Conservation (phyloP, 2,888 invertebrate genomes). For the Aricia artaxerxes region DNA sequence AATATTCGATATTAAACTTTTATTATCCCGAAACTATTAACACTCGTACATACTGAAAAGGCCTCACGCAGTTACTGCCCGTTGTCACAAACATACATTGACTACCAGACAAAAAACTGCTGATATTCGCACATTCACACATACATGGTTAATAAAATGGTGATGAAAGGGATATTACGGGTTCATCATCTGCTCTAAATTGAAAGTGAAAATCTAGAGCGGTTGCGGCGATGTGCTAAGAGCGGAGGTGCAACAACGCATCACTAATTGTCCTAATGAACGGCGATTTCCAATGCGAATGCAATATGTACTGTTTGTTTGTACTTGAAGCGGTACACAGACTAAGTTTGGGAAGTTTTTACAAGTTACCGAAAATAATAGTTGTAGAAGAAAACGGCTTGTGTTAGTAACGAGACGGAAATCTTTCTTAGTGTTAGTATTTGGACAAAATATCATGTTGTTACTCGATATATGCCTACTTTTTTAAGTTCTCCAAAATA, state of each 20-base stretch:
- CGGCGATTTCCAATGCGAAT: constrained; percentile 61
- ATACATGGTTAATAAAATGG: not conserved
- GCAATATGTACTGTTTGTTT: constrained; percentile 42
- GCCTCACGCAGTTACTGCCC: too few relatives aligned
- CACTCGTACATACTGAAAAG: too few relatives aligned
- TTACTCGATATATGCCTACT: too few relatives aligned
- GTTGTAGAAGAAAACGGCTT: not conserved
- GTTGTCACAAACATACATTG: too few relatives aligned
- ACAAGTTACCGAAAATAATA: not conserved
- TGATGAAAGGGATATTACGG: not conserved
- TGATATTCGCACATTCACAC: too few relatives aligned
- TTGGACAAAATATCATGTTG: too few relatives aligned
- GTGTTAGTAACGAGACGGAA: too few relatives aligned
- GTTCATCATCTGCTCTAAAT: constrained; percentile 27
- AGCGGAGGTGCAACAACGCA: constrained; percentile 51
- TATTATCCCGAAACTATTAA: too few relatives aligned
- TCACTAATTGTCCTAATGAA: constrained; percentile 58
- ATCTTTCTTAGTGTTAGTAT: too few relatives aligned
- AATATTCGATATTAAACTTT: too few relatives aligned
- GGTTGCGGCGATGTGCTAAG: constrained; percentile 37
- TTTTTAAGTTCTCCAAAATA: too few relatives aligned
- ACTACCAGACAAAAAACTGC: too few relatives aligned
- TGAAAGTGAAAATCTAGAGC: constrained; percentile 26
- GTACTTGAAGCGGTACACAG: not conserved
- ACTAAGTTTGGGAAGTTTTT: not conserved